phyloP scores from a whole-genome alignment of 2,888 invertebrate species.

The Torymus texanus region DNA sequence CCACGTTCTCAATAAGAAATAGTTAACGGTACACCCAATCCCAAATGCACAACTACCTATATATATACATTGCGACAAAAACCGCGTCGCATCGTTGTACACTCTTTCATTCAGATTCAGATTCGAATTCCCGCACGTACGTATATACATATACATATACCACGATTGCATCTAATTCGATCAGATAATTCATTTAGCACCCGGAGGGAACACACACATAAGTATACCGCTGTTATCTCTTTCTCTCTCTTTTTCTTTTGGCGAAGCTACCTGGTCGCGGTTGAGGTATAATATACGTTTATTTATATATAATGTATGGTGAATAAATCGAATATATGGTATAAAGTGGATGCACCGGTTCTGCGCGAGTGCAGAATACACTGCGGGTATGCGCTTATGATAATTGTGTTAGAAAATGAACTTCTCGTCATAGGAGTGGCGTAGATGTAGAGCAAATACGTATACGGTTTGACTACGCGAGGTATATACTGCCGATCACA shows the following conservation, averaged over 20 bases:
- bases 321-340: slow-evolving; percentile 12
- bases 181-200: slow-evolving; percentile 44
- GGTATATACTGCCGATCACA: too few relatives aligned
- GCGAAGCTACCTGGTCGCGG: too few relatives aligned
- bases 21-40: too few relatives aligned
- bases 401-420: neutral
- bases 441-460: too few relatives aligned
- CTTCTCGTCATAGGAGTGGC: too few relatives aligned
- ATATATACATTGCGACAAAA: too few relatives aligned
- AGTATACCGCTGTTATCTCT: neutral
- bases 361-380: neutral
- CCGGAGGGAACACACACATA: neutral
- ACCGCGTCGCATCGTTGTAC: neutral
- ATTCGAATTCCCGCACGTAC: slow-evolving; percentile 2
- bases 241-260: neutral
- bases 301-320: neutral
- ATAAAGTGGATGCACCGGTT: slow-evolving; percentile 44
- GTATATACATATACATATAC: too few relatives aligned
- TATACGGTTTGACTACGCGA: too few relatives aligned
- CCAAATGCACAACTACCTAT: too few relatives aligned
- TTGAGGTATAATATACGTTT: too few relatives aligned
- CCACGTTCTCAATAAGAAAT: too few relatives aligned
- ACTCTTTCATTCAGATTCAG: neutral
- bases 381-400: neutral
- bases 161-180: slow-evolving; percentile 41